Evolutionary conservation across 2,113 vertebrate genomes (phyloP), one percentile per base, ranked within the genome.

Genomic region (Elachura formosa): DNA sequence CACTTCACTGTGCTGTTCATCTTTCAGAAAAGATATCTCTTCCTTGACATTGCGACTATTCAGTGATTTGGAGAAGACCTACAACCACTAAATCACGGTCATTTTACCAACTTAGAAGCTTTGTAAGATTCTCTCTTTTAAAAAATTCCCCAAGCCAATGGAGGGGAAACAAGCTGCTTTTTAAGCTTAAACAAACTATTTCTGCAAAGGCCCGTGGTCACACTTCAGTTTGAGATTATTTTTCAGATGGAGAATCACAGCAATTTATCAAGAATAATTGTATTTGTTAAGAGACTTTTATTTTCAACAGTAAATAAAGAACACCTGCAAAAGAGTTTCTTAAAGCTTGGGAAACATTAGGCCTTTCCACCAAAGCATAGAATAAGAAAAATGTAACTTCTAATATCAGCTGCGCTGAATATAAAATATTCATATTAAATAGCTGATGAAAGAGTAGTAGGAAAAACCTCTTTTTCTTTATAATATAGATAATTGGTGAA

Each of bases 301-400:
- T 34, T 54, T 48, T 28, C 14, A 38, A 28, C 23, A 55, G 19
- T 54, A 51, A 45, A 45, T 22, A 36, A 49, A 31, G 15, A 43
- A 25, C 46, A 64, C 10, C 19, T 19, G 12, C 5, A 45, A 40
- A 69, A 6, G 6, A 25, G 0, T 0, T 31, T 45, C 40, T 48
- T 48, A 25, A 41, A 36, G 16, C 2, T 59, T 79, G 4, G 10
- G 29, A 76, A 76, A 3, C 1, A 34, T 24, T 59, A 52, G 3
- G 3, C 21, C 13, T 49, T 75, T 28, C 10, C 20, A 10, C 68
- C 13, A 43, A 17, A 69, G 34, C 5, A 25, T 0, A 28, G 15
- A 72, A 6, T 61, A 79, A 69, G 12, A 56, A 36, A 28, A 51
- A 43, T n/a, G 5, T 38, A 79, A 68, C 9, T 56, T 72, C 16